Evolutionary conservation across 2,888 invertebrate genomes (phyloP).

Genomic region (Metalampra italica): DNA sequence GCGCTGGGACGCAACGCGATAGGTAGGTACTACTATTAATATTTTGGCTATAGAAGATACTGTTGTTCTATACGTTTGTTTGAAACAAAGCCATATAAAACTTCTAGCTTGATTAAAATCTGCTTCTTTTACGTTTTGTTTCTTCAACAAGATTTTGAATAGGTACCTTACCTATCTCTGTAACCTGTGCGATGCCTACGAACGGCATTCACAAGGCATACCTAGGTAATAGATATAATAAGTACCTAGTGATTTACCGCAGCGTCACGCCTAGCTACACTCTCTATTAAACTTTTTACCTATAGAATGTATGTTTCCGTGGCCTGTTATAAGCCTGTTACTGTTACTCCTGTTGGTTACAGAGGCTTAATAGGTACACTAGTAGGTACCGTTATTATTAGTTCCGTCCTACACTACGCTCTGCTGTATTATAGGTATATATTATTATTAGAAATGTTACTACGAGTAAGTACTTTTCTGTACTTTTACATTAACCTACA

Average conservation of each 20-base stretch:
- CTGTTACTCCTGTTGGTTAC: slow-evolving; percentile 5
- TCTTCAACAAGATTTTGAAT: neutral
- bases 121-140: slow-evolving; percentile 7
- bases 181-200: neutral
- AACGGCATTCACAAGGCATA: slow-evolving; percentile 3
- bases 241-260: slow-evolving; percentile 4
- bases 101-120: too few relatives aligned
- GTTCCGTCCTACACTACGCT: neutral
- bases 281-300: slow-evolving; percentile 7
- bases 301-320: slow-evolving; percentile 4
- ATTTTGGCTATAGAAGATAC: slow-evolving; percentile 36
- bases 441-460: too few relatives aligned
- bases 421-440: neutral
- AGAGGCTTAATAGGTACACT: neutral
- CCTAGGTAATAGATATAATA: neutral
- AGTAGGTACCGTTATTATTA: slow-evolving; percentile 6
- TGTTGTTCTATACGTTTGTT: slow-evolving; percentile 33
- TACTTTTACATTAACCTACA: neutral
- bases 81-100: slow-evolving; percentile 10
- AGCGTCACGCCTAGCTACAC: slow-evolving; percentile 10
- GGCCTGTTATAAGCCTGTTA: slow-evolving; percentile 1
- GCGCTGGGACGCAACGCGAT: slow-evolving; percentile 18
- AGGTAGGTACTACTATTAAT: slow-evolving; percentile 15
- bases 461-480: too few relatives aligned
- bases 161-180: too few relatives aligned